Evolutionary conservation across 1,140 invertebrate genomes (phyloP), one percentile per base, ranked within the genome.

Genomic region (Rhyacophila brunnea): DNA sequence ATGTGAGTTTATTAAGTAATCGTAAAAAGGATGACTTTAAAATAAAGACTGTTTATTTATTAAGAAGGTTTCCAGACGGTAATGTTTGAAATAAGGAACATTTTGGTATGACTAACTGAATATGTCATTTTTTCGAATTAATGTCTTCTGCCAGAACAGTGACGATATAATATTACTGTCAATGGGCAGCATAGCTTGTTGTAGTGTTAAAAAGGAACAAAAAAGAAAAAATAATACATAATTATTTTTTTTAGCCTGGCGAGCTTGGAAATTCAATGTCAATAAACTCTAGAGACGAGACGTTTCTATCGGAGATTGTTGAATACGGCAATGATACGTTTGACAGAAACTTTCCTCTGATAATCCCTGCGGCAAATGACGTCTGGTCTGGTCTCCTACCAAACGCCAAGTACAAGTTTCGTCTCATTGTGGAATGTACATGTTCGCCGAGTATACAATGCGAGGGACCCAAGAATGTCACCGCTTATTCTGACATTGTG

Each of bases 291-390:
- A 19, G 18, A 10, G 62, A 64, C 28, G 62, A 64, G 43, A 64
- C 62, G 5, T 64, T 64, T 48, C 23, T 64, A 28, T 64, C 62
- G 2, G 62, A 64, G 36, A 51, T 64, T 28, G 62, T 57, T n/a
- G 62, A 64, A 19, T 64, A 46, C 34, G 48, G 58, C 5, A 64
- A 64, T 44, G 53, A 64, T 14, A 60, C 62, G 3, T 5, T 64
- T 0, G 20, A 42, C 19, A 48, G 52, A 44, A 53, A 52, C 32
- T 64, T 52, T 43, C 62, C 62, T 17, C 19, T 64, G 11, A 11
- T 60, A 6, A 52, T 64, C 10, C 62, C 62, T 3, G 43, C 17
- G 4, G 45, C 32, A 6, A 42, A 11, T 43, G 48, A 20, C 4
- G 13, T 19, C 34, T 57, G 62, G 58, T 9, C 42, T 11, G 62